Conservation (phyloP, 37 sponge, comb jelly and placozoan genomes). For the Bolinopsis microptera region DNA sequence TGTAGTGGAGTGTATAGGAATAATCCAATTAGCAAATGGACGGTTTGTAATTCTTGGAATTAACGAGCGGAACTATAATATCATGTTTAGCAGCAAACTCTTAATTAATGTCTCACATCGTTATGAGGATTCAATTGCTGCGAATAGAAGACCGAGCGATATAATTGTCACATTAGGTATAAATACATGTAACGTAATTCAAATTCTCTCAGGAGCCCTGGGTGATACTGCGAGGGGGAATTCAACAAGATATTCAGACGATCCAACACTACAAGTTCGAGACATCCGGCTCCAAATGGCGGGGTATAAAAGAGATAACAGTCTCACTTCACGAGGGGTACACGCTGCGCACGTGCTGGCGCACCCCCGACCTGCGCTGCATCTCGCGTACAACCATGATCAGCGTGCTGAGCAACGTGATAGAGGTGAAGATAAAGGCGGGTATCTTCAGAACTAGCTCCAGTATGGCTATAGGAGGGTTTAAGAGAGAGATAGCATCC, state of each 20-base stretch:
- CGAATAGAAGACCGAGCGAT: no score
- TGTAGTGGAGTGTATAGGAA: not conserved
- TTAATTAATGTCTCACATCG: no score
- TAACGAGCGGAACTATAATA: not conserved
- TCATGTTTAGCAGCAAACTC: no score
- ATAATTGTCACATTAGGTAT: no score
- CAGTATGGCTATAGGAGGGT: slow-evolving; percentile 51
- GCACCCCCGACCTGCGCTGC: not conserved
- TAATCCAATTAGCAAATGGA: not conserved
- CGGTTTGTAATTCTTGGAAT: not conserved
- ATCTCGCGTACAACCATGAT: not conserved
- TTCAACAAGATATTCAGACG: not conserved
- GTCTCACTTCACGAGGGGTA: slow-evolving; percentile 30
- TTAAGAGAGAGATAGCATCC: not conserved
- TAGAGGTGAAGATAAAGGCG: slow-evolving; percentile 41
- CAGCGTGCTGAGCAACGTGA: slow-evolving; percentile 51
- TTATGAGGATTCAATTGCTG: no score
- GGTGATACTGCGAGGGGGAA: slow-evolving; percentile 19
- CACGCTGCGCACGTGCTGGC: slow-evolving; percentile 18
- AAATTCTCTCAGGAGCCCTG: slow-evolving; percentile 39
- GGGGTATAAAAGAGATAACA: slow-evolving; percentile 37
- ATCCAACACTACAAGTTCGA: slow-evolving; percentile 53
- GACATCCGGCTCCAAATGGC: not conserved
- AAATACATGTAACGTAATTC: not conserved
- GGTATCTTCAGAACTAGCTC: slow-evolving; percentile 50